Evolutionary conservation across 2,113 vertebrate genomes (phyloP).

Genomic region (Bufo gargarizans): DNA sequence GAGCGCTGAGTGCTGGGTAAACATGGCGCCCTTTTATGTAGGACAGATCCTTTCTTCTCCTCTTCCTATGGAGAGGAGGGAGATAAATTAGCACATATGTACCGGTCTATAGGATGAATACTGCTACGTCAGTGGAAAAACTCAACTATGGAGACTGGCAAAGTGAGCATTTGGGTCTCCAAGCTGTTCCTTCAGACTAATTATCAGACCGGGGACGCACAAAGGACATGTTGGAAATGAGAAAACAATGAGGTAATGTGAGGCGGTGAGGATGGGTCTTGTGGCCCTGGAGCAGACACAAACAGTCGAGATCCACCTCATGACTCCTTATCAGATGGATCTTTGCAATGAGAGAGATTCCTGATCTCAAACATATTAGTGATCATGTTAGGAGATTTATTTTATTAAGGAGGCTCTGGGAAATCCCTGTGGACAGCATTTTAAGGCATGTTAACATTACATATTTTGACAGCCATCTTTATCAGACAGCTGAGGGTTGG

Average conservation of each 20-base stretch:
- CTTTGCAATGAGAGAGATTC: not conserved
- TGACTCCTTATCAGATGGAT: not conserved
- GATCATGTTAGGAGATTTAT: no score
- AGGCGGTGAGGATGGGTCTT: not conserved
- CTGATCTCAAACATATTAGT: no score
- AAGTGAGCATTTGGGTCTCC: not conserved
- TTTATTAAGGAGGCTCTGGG: no score
- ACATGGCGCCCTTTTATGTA: constrained; percentile 19
- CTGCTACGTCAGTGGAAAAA: constrained; percentile 34
- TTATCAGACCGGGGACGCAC: not conserved
- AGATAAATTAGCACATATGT: not conserved
- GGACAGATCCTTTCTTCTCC: not conserved
- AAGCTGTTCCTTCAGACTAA: not conserved
- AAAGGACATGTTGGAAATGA: not conserved
- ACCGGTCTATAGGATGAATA: not conserved
- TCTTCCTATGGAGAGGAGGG: not conserved
- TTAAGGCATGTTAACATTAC: no score
- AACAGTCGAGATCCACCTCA: not conserved
- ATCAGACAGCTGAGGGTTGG: no score
- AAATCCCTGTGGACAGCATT: no score
- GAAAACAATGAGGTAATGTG: not conserved
- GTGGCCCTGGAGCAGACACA: not conserved
- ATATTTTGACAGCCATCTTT: no score
- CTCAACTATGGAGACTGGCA: not conserved
- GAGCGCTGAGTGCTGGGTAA: constrained; percentile 14